Conservation (phyloP, 2,113 vertebrate species). For the Atrichornis clamosus region DNA sequence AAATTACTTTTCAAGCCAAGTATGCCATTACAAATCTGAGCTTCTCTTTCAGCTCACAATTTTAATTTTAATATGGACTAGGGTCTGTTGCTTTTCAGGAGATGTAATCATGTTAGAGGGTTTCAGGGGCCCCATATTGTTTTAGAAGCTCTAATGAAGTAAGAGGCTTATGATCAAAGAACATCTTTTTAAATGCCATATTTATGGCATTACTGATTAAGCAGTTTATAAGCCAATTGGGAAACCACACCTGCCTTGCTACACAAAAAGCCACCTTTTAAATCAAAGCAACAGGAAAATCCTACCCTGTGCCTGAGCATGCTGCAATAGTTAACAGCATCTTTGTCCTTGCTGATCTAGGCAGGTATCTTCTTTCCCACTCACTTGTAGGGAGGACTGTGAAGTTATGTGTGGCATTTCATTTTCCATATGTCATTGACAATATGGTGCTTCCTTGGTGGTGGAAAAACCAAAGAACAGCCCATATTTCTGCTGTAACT, state of each 20-base stretch:
- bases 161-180: constrained; percentile 46
- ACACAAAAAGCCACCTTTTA: not conserved
- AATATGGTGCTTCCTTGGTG: not conserved
- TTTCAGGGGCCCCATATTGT: constrained; percentile 39
- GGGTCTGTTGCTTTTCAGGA: not conserved
- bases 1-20: constrained; percentile 35
- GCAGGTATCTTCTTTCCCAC: not conserved
- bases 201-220: constrained; percentile 43
- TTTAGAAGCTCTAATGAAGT: not conserved
- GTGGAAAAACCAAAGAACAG: not conserved
- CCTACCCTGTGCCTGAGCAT: not conserved
- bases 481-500: not conserved
- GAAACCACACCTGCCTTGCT: not conserved
- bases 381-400: not conserved
- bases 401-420: not conserved
- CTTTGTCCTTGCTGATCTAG: not conserved
- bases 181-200: not conserved
- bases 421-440: not conserved
- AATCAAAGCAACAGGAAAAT: not conserved
- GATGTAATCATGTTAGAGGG: constrained; percentile 14
- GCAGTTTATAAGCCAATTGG: not conserved
- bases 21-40: constrained; percentile 8
- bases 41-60: constrained; percentile 23
- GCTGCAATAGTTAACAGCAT: not conserved
- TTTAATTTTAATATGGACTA: constrained; percentile 13